Base-by-base conservation (phyloP, 2,113 vertebrate species). In the Barnardius zonarius region DNA sequence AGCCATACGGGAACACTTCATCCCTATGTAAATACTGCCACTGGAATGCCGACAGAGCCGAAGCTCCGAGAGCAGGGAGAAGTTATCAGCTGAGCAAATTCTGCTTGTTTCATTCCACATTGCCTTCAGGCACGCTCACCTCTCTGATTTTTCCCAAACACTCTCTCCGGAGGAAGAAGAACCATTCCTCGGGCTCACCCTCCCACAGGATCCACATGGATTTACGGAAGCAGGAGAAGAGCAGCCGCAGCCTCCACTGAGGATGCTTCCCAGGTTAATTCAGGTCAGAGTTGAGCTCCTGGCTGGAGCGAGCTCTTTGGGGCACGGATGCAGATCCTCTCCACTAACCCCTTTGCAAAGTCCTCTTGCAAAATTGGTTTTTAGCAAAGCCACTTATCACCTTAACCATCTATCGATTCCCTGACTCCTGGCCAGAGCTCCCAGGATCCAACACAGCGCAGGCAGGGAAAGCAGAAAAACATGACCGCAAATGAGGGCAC, bases 381-480 rank as follows among this genome's bases (percentile, higher is more conserved):
- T 93, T 85, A 86, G 93, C 90, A 94, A 88, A 95, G 92, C 93
- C 85, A 89, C 95, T 95, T 94, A 95, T 95, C 92, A 94, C 93
- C 94, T 89, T 83, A 90, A 90, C 90, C 95, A 92, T 83, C 93
- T 89, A 92, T 96, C 11, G 90, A 95, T 87, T 37, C 77, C 66
- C 79, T 59, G 67, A 95, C 43, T 83, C 87, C 87, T 2, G 74
- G 83, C 64, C 94, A 64, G 72, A 51, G 91, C 89, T 96, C 39
- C 62, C 80, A 84, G 93, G 82, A 66, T 48, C 90, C 83, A 31
- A 5, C 6, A 70, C 9, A 73, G 37, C 37, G 0, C 0, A 0
- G 86, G 83, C 70, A 70, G 92, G 39, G 74, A 54, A 83, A 87
- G 78, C 43, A 10, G 62, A 59, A 82, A 77, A 89, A 54, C 81